Conservation (phyloP, 1,140 invertebrate species). For the Dinothrombium tinctorium region DNA sequence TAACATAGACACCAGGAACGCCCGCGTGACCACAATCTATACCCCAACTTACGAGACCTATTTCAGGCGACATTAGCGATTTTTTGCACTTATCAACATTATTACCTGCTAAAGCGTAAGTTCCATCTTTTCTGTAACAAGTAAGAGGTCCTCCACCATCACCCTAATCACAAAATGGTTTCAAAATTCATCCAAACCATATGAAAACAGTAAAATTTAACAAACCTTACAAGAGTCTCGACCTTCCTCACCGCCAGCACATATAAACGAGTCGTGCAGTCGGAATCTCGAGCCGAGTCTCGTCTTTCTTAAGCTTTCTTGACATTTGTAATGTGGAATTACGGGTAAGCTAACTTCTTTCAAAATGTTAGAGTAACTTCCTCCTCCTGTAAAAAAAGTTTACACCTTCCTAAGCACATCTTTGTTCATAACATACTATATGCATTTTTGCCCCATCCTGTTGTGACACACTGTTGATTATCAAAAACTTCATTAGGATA, state of each 20-base stretch:
- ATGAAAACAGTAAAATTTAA: not conserved
- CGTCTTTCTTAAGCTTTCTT: constrained; percentile 22
- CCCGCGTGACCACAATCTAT: constrained; percentile 29
- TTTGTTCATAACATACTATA: constrained; percentile 30
- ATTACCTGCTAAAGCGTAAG: constrained; percentile 41
- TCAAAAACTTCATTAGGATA: constrained; percentile 19
- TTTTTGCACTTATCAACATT: not conserved
- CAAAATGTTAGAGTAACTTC: constrained; percentile 40
- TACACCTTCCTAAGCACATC: not conserved
- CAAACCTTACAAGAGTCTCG: constrained; percentile 34
- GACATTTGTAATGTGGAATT: constrained; percentile 25
- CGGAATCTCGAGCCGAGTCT: constrained; percentile 25
- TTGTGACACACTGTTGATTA: constrained; percentile 33
- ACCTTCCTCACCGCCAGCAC: constrained; percentile 38
- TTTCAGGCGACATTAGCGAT: not conserved
- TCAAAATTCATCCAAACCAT: not conserved
- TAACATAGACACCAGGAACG: constrained; percentile 51
- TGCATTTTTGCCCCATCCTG: constrained; percentile 51
- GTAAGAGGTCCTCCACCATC: constrained; percentile 41
- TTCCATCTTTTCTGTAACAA: constrained; percentile 37
- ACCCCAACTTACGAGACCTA: constrained; percentile 57
- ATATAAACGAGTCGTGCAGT: constrained; percentile 39
- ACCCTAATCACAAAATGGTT: constrained; percentile 20
- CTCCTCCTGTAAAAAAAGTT: constrained; percentile 22
- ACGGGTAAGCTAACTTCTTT: constrained; percentile 42